These are phyloP conservation scores for Phylloscopus trochiloides DNA, from an alignment of 2,113 vertebrate species.

Conservation along the genomic window DNA sequence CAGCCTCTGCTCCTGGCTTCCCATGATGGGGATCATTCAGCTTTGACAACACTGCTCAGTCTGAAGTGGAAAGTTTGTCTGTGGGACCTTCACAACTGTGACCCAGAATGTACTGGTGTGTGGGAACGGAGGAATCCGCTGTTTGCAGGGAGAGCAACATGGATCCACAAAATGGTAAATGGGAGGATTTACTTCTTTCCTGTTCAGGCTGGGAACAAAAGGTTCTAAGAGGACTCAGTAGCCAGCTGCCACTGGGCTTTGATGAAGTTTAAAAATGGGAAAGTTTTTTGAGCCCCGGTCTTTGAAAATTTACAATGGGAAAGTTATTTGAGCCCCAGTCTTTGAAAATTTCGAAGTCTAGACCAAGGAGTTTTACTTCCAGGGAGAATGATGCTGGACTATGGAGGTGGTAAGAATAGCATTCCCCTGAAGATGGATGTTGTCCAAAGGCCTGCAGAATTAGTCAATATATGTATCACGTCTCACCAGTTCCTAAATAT, in stretches of 20 bases:
- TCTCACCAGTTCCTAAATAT: conserved; percentile 35
- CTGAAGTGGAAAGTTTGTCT: neutral
- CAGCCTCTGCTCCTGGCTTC: neutral
- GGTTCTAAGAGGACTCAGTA: neutral
- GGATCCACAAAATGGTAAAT: conserved; percentile 77
- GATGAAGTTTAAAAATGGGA: neutral
- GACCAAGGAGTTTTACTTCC: neutral
- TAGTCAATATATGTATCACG: neutral
- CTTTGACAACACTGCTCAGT: neutral
- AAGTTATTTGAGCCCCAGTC: neutral
- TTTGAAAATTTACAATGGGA: neutral
- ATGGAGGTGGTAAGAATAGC: neutral
- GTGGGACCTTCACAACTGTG: neutral
- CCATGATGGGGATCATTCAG: neutral
- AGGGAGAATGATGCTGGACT: neutral
- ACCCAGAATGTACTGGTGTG: conserved; percentile 85
- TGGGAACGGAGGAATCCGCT: conserved; percentile 72
- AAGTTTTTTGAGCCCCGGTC: neutral
- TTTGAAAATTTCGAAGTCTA: neutral
- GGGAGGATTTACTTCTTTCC: neutral
- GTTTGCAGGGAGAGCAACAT: conserved; percentile 59
- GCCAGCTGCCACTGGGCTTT: neutral
- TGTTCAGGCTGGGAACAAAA: neutral
- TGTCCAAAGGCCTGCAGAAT: neutral
- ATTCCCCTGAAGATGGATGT: neutral